These are phyloP conservation scores for Steinernema carpocapsae DNA, from an alignment of 2,888 invertebrate species.

Conservation along the genomic window DNA sequence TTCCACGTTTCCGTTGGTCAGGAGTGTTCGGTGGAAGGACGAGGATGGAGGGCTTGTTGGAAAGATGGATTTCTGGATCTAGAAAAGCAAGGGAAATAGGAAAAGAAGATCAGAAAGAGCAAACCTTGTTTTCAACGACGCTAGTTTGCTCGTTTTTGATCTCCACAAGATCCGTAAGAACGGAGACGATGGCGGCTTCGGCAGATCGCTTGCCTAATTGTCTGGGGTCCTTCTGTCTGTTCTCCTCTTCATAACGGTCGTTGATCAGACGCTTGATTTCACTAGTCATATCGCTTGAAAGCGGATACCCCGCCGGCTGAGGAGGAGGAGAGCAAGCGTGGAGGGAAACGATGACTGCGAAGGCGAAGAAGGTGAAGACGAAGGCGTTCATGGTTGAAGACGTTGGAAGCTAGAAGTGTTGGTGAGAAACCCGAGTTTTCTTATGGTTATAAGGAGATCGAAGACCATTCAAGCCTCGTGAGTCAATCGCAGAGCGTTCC, in stretches of 20 bases:
- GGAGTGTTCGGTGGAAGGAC: not conserved
- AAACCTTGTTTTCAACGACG: too few species aligned
- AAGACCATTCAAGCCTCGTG: not conserved
- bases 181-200: too few species aligned
- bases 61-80: not conserved
- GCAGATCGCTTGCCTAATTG: too few species aligned
- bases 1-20: not conserved
- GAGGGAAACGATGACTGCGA: not conserved
- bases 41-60: not conserved
- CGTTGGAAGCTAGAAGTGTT: not conserved
- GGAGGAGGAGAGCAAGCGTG: too few species aligned
- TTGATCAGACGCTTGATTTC: not conserved
- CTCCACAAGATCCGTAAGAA: too few species aligned
- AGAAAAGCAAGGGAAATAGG: too few species aligned
- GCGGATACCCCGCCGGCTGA: too few species aligned
- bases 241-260: too few species aligned
- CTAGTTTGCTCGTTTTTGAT: too few species aligned
- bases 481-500: not conserved
- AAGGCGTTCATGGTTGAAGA: not conserved
- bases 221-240: too few species aligned
- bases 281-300: constrained; percentile 32
- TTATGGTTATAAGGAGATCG: not conserved
- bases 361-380: not conserved
- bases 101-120: too few species aligned
- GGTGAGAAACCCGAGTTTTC: not conserved